phyloP scores from a whole-genome alignment of 1,140 invertebrate species.

The Drosophila pseudoobscura region DNA sequence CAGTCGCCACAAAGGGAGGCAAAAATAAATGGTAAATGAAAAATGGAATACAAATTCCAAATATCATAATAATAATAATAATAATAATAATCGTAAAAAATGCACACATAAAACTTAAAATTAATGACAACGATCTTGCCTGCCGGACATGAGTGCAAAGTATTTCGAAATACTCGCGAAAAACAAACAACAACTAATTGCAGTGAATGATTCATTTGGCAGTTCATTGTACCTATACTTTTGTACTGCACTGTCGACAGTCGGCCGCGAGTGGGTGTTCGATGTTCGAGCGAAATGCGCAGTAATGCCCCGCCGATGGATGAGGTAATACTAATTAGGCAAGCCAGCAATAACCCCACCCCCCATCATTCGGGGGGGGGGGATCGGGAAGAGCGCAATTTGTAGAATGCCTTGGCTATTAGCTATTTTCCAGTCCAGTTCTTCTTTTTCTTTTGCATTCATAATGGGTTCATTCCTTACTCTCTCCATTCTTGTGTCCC shows the following conservation, averaged over 20 bases:
- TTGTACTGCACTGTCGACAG: conserved; percentile 44
- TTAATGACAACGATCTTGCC: conserved; percentile 54
- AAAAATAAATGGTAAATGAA: conserved; percentile 18
- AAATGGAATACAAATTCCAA: conserved; percentile 20
- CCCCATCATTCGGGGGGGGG: too few species aligned
- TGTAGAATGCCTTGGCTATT: too few species aligned
- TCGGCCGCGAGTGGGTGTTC: conserved; percentile 33
- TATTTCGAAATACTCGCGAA: conserved; percentile 10
- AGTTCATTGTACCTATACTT: conserved; percentile 42
- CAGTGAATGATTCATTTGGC: conserved; percentile 63
- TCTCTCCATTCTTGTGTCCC: too few species aligned
- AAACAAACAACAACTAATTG: conserved; percentile 35
- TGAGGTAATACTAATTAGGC: conserved; percentile 69
- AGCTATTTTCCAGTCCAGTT: too few species aligned
- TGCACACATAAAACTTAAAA: conserved; percentile 15
- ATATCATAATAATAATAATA: conserved; percentile 37
- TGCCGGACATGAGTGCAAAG: conserved; percentile 58
- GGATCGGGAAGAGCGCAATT: too few species aligned
- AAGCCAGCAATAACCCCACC: neutral
- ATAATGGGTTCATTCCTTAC: too few species aligned
- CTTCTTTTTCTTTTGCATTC: too few species aligned
- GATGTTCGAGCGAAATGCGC: conserved; percentile 49
- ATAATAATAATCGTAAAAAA: conserved; percentile 41
- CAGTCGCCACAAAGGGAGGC: neutral
- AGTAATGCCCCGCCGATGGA: conserved; percentile 37